phyloP scores from a whole-genome alignment of 2,113 vertebrate genomes.

The Nothocercus nigrocapillus region DNA sequence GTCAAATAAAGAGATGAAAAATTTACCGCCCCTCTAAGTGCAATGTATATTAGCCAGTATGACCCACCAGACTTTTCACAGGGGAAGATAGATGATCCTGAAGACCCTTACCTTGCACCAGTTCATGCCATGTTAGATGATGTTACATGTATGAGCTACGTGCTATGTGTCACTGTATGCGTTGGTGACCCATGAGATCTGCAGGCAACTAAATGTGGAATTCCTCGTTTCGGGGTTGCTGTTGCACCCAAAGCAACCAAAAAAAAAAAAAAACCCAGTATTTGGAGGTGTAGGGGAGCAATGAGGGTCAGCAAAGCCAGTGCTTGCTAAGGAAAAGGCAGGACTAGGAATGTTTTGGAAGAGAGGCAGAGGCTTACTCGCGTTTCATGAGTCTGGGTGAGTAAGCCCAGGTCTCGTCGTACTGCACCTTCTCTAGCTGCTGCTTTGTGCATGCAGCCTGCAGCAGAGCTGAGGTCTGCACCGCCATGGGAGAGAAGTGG shows the following conservation, averaged over 20 bases:
- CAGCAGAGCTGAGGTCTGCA: neutral
- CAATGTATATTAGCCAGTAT: neutral
- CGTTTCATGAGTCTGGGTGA: neutral
- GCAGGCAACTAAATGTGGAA: neutral
- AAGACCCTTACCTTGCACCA: neutral
- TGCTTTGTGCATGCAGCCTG: fast-evolving
- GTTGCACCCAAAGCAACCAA: neutral
- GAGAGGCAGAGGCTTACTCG: fast-evolving
- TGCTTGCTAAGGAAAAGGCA: neutral
- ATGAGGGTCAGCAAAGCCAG: neutral
- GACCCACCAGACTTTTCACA: neutral
- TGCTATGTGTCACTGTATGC: fast-evolving
- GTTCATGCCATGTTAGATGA: neutral
- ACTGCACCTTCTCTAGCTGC: neutral
- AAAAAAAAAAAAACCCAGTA: neutral
- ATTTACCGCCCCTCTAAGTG: neutral
- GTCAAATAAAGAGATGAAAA: neutral
- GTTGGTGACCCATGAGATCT: neutral
- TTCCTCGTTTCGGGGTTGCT: neutral
- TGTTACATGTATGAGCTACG: neutral
- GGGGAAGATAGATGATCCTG: neutral
- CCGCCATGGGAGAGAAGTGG: neutral
- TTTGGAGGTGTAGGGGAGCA: neutral
- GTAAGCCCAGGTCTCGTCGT: neutral
- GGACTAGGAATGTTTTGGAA: neutral